Conservation (phyloP, 2,888 invertebrate species). For the Andrena camellia region DNA sequence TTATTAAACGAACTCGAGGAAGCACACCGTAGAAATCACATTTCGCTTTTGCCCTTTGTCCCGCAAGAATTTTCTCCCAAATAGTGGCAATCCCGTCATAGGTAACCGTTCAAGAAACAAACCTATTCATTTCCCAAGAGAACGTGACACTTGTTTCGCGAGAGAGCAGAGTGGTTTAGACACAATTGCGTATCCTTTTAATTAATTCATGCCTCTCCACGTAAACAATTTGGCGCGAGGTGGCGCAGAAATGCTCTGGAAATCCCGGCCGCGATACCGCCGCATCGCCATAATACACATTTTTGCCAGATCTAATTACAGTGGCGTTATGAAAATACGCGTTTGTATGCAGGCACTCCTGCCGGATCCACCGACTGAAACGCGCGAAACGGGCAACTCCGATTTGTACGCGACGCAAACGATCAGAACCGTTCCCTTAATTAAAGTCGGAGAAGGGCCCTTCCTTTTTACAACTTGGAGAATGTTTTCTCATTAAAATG, state of each 20-base stretch:
- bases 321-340: constrained; percentile 36
- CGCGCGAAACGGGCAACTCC: background rate
- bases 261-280: constrained; percentile 4
- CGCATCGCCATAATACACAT: background rate
- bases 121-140: background rate
- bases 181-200: constrained; percentile 16
- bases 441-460: constrained; percentile 3
- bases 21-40: background rate
- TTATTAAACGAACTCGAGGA: no score
- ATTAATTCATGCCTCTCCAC: constrained; percentile 30
- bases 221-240: constrained; percentile 27
- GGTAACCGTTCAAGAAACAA: background rate
- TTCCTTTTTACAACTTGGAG: background rate
- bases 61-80: background rate
- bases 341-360: constrained; percentile 25
- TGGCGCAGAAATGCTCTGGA: constrained; percentile 21
- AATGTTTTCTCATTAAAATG: constrained; percentile 17
- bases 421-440: constrained; percentile 15
- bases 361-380: constrained; percentile 13
- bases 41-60: background rate
- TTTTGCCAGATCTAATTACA: constrained; percentile 33
- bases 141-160: background rate
- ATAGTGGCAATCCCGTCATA: background rate
- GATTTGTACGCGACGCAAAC: constrained; percentile 3
- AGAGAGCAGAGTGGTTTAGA: background rate